Conservation (phyloP, 2,888 invertebrate genomes). For the Aspidapion aeneum region DNA sequence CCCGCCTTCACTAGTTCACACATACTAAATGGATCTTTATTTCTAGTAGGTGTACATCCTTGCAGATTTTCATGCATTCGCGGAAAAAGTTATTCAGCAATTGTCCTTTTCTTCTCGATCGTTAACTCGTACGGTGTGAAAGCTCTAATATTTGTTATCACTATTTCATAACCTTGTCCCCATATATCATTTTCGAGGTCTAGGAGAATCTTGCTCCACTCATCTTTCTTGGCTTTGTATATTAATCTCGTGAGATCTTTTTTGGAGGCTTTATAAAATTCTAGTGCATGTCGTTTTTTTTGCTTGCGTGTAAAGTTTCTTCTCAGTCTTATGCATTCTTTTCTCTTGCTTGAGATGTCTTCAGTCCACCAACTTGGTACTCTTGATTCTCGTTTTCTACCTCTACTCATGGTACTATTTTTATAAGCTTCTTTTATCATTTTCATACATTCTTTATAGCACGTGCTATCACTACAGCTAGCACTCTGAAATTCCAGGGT, state of each 20-base stretch:
- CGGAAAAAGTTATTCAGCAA: not conserved
- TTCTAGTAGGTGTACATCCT: not conserved
- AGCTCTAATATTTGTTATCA: not conserved
- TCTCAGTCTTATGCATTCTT: not conserved
- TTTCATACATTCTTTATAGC: not conserved
- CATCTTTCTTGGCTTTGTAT: slow-evolving; percentile 2
- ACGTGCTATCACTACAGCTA: not conserved
- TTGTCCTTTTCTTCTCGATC: not conserved
- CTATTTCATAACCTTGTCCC: slow-evolving; percentile 13
- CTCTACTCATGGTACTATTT: not conserved
- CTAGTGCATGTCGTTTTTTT: not conserved
- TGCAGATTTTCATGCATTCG: not conserved
- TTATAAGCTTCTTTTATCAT: not conserved
- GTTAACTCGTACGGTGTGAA: not conserved
- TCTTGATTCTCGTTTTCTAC: not conserved
- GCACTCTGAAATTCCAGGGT: not conserved
- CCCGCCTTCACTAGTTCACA: not conserved
- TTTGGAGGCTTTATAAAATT: not conserved
- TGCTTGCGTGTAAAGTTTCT: not conserved
- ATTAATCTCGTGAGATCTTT: slow-evolving; percentile 5
- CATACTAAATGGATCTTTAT: not conserved
- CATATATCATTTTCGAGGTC: slow-evolving; percentile 10
- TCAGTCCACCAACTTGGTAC: not conserved
- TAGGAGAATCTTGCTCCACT: slow-evolving; percentile 7
- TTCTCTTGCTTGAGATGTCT: not conserved